These are phyloP conservation scores for Megalops atlanticus DNA, from an alignment of 2,113 vertebrate genomes.

Conservation along the genomic window DNA sequence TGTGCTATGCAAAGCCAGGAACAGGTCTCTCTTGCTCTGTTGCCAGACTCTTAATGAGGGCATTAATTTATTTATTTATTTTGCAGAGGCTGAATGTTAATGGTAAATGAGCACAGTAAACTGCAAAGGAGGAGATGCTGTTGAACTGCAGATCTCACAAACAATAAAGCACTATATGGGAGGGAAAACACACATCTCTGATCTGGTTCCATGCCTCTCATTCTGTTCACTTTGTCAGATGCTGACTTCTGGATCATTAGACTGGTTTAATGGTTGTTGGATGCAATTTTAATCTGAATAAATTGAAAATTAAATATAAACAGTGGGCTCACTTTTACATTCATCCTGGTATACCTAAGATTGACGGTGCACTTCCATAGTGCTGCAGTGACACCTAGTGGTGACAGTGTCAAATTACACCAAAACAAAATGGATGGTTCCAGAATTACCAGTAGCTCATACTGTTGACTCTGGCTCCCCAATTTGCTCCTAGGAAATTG, in stretches of 20 bases:
- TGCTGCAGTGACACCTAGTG: conserved; percentile 67
- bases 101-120: conserved; percentile 11
- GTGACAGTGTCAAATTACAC: conserved; percentile 12
- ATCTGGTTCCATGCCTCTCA: conserved; percentile 36
- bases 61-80: background rate
- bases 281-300: conserved; percentile 57
- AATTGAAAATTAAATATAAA: conserved; percentile 56
- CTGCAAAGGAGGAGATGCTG: background rate
- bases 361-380: conserved; percentile 40
- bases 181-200: conserved; percentile 37
- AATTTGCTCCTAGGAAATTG: background rate
- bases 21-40: no score
- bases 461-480: background rate
- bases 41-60: no score
- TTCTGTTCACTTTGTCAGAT: conserved; percentile 42
- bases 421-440: background rate
- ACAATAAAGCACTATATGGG: conserved; percentile 22
- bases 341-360: conserved; percentile 19
- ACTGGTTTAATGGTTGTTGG: conserved; percentile 46
- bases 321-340: conserved; percentile 41
- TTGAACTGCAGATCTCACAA: background rate
- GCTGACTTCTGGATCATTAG: conserved; percentile 53
- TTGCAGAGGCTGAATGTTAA: background rate
- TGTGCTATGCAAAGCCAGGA: no score
- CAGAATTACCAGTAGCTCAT: background rate